These are phyloP conservation scores for Trachelus troglodyta DNA, from an alignment of 2,888 invertebrate species.

Conservation along the genomic window DNA sequence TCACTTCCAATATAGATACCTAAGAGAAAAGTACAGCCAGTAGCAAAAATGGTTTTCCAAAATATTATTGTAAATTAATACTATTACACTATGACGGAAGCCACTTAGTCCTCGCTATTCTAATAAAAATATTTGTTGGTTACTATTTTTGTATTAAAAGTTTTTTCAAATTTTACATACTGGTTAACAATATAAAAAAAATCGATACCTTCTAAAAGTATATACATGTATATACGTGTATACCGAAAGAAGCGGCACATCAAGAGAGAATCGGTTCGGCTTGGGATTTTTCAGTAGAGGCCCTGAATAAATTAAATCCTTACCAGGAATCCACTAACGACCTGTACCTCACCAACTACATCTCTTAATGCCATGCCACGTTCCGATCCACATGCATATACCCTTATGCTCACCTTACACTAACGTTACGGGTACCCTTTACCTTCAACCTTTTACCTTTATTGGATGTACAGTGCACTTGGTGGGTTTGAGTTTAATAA, in stretches of 20 bases:
- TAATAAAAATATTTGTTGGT: too few relatives aligned
- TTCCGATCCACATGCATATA: not conserved
- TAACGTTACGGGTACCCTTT: not conserved
- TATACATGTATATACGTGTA: not conserved
- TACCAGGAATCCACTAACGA: constrained; percentile 58
- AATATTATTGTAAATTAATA: too few relatives aligned
- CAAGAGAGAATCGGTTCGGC: not conserved
- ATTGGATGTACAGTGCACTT: not conserved
- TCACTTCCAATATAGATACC: not conserved
- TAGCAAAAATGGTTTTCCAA: too few relatives aligned
- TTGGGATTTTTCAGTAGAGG: not conserved
- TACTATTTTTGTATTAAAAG: too few relatives aligned
- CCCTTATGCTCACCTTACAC: not conserved
- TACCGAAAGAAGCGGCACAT: not conserved
- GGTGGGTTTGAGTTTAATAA: not conserved
- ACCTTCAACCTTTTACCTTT: not conserved
- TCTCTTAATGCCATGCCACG: constrained; percentile 38
- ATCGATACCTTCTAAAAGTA: not conserved
- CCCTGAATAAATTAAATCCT: constrained; percentile 58
- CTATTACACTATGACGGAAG: too few relatives aligned
- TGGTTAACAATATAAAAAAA: not conserved
- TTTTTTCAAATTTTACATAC: not conserved
- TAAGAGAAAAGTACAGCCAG: not conserved
- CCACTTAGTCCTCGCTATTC: too few relatives aligned
- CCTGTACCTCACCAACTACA: constrained; percentile 38